phyloP scores from a whole-genome alignment of 2,888 invertebrate species.

The Poecilobothrus nobilitatus region DNA sequence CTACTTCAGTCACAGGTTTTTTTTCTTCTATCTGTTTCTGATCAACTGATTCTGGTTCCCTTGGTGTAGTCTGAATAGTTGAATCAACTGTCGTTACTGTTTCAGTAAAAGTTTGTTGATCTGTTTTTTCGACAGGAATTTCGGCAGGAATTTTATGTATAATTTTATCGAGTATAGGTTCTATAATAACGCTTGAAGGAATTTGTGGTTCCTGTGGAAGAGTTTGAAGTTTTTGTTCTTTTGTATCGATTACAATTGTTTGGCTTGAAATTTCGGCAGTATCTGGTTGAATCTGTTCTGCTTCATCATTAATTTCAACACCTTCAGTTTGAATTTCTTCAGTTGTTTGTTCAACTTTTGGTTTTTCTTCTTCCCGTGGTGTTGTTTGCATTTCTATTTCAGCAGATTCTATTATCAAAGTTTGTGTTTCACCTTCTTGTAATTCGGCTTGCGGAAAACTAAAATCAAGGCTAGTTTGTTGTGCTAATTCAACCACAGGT shows the following conservation, averaged over 20 bases:
- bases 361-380: conserved; percentile 26
- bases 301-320: conserved; percentile 30
- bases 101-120: conserved; percentile 30
- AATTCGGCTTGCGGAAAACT: conserved; percentile 26
- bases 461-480: conserved; percentile 36
- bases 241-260: conserved; percentile 32
- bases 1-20: conserved; percentile 24
- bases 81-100: conserved; percentile 28
- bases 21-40: conserved; percentile 22
- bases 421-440: conserved; percentile 39
- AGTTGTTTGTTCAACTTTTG: conserved; percentile 43
- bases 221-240: conserved; percentile 40
- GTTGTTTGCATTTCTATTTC: conserved; percentile 42
- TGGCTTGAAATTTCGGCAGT: conserved; percentile 35
- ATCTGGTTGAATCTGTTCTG: conserved; percentile 22
- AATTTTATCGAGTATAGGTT: conserved; percentile 38
- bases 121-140: conserved; percentile 23
- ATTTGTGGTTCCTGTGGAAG: conserved; percentile 29
- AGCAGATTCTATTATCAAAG: conserved; percentile 31
- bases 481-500: conserved; percentile 30
- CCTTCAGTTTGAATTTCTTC: conserved; percentile 46
- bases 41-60: conserved; percentile 24
- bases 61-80: conserved; percentile 37
- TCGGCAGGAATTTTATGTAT: conserved; percentile 30
- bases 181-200: conserved; percentile 34